Percentiles rank a stretch among this genome's conserved stretches.
phyloP scores from a whole-genome alignment of 2,113 vertebrate genomes.

The Nipponia nippon region DNA sequence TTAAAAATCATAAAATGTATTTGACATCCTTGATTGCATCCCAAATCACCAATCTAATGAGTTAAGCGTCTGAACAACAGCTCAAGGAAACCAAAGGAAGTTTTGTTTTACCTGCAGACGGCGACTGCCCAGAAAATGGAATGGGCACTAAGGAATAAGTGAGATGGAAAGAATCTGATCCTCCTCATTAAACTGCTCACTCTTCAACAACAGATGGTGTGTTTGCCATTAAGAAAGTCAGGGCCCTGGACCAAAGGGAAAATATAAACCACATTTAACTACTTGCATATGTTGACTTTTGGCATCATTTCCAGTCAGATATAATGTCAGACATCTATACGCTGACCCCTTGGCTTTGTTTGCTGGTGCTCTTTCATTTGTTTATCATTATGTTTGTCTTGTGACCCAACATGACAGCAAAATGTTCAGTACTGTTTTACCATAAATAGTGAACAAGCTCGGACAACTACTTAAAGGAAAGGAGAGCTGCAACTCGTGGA shows the following conservation, averaged over 20 bases:
- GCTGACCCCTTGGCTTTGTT: background rate
- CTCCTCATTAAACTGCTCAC: slow-evolving; percentile 36
- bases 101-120: background rate
- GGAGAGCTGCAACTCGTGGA: background rate
- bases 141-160: background rate
- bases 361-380: background rate
- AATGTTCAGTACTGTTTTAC: background rate
- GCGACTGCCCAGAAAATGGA: slow-evolving; percentile 3
- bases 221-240: slow-evolving; percentile 28
- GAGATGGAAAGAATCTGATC: slow-evolving; percentile 29
- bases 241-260: slow-evolving; percentile 38
- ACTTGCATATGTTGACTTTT: slow-evolving; percentile 48
- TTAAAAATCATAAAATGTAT: background rate
- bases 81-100: background rate
- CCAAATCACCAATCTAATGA: background rate
- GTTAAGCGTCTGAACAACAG: background rate
- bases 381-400: background rate
- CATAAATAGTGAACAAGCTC: background rate
- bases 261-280: slow-evolving; percentile 29
- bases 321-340: background rate
- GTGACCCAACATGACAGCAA: background rate
- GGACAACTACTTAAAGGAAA: background rate
- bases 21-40: background rate
- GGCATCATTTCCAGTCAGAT: background rate
- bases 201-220: slow-evolving; percentile 39